Evolutionary conservation across 1,140 invertebrate species (phyloP).

Genomic region (Philaenus spumarius): DNA sequence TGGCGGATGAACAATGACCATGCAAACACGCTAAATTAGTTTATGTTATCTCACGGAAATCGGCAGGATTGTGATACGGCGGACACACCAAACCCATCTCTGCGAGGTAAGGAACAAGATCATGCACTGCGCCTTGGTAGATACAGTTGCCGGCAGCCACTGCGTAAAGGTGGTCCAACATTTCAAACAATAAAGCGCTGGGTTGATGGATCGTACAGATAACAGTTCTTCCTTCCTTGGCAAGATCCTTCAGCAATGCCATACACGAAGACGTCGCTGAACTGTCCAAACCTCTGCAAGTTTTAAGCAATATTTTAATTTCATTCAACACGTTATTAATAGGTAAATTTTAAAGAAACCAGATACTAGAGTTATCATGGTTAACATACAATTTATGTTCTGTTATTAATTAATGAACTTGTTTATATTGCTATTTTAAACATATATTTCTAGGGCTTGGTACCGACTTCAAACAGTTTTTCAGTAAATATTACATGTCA

Average conservation of each 20-base stretch:
- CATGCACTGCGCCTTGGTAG: constrained; percentile 46
- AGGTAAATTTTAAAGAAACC: too few species aligned
- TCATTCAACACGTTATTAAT: too few species aligned
- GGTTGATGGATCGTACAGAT: constrained; percentile 66
- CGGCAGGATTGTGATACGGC: constrained; percentile 58
- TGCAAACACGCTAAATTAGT: too few species aligned
- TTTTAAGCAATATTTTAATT: background rate
- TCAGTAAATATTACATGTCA: too few species aligned
- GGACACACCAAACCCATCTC: constrained; percentile 50
- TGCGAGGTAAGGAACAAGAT: constrained; percentile 52
- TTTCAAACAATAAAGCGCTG: constrained; percentile 57
- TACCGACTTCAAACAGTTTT: too few species aligned
- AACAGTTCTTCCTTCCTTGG: constrained; percentile 53
- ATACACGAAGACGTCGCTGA: constrained; percentile 53
- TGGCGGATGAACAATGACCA: too few species aligned
- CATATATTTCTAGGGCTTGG: too few species aligned
- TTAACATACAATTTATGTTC: too few species aligned
- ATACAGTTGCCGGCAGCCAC: constrained; percentile 54
- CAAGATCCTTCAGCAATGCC: constrained; percentile 44
- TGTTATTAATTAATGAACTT: too few species aligned
- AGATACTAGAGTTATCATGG: too few species aligned
- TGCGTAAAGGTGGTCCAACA: constrained; percentile 59
- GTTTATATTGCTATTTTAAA: too few species aligned
- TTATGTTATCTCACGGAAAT: constrained; percentile 47
- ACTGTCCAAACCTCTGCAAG: constrained; percentile 51